Conservation (phyloP, 2,888 invertebrate species). For the Byasa hedistus region DNA sequence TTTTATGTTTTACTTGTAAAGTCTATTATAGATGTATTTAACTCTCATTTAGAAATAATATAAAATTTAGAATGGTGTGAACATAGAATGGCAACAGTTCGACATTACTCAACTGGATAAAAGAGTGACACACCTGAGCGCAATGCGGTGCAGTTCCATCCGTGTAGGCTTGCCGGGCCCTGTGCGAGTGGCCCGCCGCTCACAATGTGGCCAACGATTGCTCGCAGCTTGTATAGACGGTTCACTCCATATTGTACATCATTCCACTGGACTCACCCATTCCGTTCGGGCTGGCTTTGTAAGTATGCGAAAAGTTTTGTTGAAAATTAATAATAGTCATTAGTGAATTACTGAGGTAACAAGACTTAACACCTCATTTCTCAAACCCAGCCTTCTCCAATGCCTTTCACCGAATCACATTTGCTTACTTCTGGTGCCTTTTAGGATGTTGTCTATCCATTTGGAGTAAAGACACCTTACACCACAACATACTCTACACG, state of each 20-base stretch:
- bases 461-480: too few species aligned
- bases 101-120: conserved; percentile 84
- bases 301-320: conserved; percentile 51
- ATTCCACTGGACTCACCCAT: conserved; percentile 85
- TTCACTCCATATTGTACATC: conserved; percentile 89
- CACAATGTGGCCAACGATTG: conserved; percentile 85
- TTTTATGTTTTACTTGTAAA: too few species aligned
- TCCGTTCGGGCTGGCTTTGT: conserved; percentile 90
- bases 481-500: too few species aligned
- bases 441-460: too few species aligned
- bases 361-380: too few species aligned
- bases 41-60: too few species aligned
- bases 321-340: too few species aligned
- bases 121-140: conserved; percentile 66
- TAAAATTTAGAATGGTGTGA: conserved; percentile 57
- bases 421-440: too few species aligned
- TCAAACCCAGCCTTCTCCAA: too few species aligned
- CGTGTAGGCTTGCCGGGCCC: conserved; percentile 78
- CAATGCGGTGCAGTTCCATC: conserved; percentile 75
- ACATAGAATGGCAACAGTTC: conserved; percentile 84
- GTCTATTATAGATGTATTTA: too few species aligned
- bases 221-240: conserved; percentile 92
- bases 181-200: conserved; percentile 81
- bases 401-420: too few species aligned
- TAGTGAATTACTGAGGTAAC: too few species aligned